Conservation (phyloP, 2,113 vertebrate species). For the Petrocephalus zakoni region DNA sequence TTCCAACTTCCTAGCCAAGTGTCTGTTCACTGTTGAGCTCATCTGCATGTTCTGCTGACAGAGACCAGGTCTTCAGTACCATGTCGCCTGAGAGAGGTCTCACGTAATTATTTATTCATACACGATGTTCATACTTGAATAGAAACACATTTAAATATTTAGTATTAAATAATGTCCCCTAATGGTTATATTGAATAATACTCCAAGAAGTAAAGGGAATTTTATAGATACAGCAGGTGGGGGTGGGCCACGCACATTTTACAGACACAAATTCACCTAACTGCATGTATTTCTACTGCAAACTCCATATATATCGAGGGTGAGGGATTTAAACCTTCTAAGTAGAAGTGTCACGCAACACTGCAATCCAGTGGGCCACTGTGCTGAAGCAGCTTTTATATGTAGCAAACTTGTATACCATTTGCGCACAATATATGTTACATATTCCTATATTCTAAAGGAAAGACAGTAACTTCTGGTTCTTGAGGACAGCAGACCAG, state of each 20-base stretch:
- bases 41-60: slow-evolving; percentile 12
- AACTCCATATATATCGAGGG: neutral
- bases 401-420: neutral
- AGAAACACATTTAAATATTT: neutral
- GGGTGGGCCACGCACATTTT: neutral
- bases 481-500: neutral
- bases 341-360: too few species aligned
- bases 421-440: too few species aligned
- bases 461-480: neutral
- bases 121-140: neutral
- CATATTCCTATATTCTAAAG: neutral
- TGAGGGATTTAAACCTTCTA: neutral
- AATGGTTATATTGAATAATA: neutral
- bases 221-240: too few species aligned
- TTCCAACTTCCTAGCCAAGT: slow-evolving; percentile 33
- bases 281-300: neutral
- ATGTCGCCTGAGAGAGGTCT: neutral
- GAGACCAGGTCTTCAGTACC: slow-evolving; percentile 12
- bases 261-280: neutral
- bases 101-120: neutral
- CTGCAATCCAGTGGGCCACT: too few species aligned
- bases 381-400: too few species aligned
- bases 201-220: neutral
- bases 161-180: neutral
- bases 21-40: slow-evolving; percentile 15